These are phyloP conservation scores for Speoplatyrhinus poulsoni DNA, from an alignment of 2,113 vertebrate species.

Conservation along the genomic window DNA sequence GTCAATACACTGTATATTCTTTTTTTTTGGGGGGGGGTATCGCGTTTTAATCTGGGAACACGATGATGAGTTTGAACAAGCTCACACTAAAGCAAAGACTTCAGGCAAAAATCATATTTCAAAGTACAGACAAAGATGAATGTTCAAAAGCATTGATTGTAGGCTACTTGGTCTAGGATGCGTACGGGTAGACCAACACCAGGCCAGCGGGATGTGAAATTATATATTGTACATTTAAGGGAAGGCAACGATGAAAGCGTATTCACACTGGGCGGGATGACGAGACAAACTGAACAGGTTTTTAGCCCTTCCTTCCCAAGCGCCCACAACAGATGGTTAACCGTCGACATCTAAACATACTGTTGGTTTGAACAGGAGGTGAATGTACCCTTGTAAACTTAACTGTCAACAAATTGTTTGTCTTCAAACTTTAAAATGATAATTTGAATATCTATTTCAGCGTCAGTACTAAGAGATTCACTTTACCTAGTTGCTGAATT, in stretches of 20 bases:
- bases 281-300: too few species aligned
- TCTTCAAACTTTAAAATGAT: background rate
- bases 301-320: background rate
- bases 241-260: too few species aligned
- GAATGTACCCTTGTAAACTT: background rate
- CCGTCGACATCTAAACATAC: background rate
- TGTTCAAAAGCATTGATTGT: too few species aligned
- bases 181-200: too few species aligned
- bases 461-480: constrained; percentile 6
- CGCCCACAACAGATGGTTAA: constrained; percentile 51
- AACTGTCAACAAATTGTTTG: background rate
- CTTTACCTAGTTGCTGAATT: background rate
- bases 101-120: too few species aligned
- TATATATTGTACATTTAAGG: too few species aligned
- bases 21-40: too few species aligned
- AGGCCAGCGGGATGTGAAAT: too few species aligned
- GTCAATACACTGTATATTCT: background rate
- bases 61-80: background rate
- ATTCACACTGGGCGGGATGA: too few species aligned
- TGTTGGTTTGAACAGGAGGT: too few species aligned
- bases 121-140: too few species aligned
- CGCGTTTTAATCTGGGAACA: constrained; percentile 14
- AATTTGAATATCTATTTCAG: background rate
- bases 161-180: too few species aligned
- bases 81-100: constrained; percentile 4